phyloP scores from a whole-genome alignment of 2,113 vertebrate species.

The Phyllopteryx taeniolatus region DNA sequence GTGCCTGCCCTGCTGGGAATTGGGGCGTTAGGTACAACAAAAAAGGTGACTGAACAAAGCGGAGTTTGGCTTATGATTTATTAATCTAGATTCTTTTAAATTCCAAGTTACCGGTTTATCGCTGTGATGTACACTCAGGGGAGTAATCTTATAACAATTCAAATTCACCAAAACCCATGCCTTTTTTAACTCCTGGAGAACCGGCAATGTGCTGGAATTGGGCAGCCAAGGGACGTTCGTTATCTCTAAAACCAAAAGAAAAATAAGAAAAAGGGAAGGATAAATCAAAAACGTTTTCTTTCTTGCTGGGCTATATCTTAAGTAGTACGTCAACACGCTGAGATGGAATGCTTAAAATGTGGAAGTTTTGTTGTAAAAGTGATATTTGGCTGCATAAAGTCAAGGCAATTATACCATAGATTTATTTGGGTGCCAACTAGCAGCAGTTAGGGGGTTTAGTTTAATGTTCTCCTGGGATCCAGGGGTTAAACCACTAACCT shows the following conservation, averaged over 20 bases:
- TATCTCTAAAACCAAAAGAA: conserved; percentile 38
- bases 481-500: conserved; percentile 7
- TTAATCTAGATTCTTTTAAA: conserved; percentile 76
- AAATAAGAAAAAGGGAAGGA: not conserved
- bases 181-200: conserved; percentile 49
- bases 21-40: conserved; percentile 75
- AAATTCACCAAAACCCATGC: conserved; percentile 55
- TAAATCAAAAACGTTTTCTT: not conserved
- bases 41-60: conserved; percentile 77
- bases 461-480: not conserved
- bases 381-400: not conserved
- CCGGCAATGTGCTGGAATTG: conserved; percentile 38
- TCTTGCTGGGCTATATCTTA: not conserved
- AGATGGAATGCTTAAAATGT: not conserved
- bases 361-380: not conserved
- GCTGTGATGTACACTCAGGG: conserved; percentile 60
- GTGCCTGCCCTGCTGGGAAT: conserved; percentile 62
- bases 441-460: conserved; percentile 3
- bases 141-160: conserved; percentile 73
- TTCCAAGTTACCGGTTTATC: conserved; percentile 60
- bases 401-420: not conserved
- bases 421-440: conserved; percentile 1
- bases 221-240: conserved; percentile 42
- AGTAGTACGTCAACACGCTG: not conserved
- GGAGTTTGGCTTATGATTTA: conserved; percentile 84